Evolutionary conservation across 2,888 invertebrate species (phyloP), one percentile per base, ranked within the genome.

Genomic region (Chromoteleia sp.): DNA sequence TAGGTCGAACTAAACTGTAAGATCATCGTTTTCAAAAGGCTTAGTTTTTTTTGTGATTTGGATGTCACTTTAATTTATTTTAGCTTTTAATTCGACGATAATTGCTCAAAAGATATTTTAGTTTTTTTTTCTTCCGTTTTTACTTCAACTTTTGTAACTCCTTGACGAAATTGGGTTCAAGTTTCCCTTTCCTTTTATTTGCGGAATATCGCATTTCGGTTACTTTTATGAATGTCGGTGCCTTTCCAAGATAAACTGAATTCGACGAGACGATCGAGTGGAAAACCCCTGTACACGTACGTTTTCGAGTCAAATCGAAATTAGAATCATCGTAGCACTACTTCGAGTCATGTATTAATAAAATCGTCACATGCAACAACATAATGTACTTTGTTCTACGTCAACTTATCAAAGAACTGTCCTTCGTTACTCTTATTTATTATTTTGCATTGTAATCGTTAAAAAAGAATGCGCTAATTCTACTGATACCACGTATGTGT

Each of bases 401-500:
- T 81, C 80, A 80, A 65, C 65, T 56, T 75, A 70, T 80, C 76
- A 76, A 81, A 81, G 76, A 81, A 75, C 65, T 75, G 75, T 65
- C 58, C 71, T 71, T 71, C 67, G 70, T 76, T 75, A 75, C 59
- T 75, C 50, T 81, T 71, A 81, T 81, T 81, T 81, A 81, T 71
- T 67, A 59, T 67, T 75, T 58, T 39, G 65, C 63, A 48, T 74
- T 52, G 80, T 80, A 65, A 73, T 67, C 45, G 71, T 54, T 73
- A 43, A 65, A 56, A 78, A 59, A 45, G 45, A 78, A 70, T 59
- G 58, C 56, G 58, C 56, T 30, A 61, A 78, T 78, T 65, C 36
- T 45, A 54, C 52, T 43, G 56, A 36, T 78, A 76, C n/a, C 65
- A 63, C 45, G 56, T 43, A 43, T 68, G 14, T 43, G 14, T 21